phyloP scores from a whole-genome alignment of 2,797 vertebrate genomes.

The Phrynocephalus guinanensis region DNA sequence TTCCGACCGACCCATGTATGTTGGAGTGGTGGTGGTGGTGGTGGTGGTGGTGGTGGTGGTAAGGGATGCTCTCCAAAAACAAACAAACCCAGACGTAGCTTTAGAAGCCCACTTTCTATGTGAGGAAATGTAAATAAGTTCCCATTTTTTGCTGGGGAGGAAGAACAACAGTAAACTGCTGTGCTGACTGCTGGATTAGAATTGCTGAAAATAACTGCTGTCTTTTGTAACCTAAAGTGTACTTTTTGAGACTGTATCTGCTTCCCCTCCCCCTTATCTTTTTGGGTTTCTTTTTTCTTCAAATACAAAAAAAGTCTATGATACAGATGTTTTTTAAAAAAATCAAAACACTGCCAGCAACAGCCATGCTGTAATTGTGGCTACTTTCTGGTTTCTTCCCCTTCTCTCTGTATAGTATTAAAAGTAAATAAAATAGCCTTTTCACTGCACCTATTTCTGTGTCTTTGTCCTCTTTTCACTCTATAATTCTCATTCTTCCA shows the following conservation, averaged over 20 bases:
- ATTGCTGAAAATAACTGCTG: constrained; percentile 82
- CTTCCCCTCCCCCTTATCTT: constrained; percentile 66
- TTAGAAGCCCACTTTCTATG: constrained; percentile 75
- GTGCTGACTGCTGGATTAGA: constrained; percentile 83
- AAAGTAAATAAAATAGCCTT: constrained; percentile 90
- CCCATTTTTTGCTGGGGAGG: constrained; percentile 70
- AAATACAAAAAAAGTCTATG: constrained; percentile 64
- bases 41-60: not conserved
- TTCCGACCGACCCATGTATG: constrained; percentile 78
- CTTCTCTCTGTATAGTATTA: constrained; percentile 87
- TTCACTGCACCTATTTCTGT: constrained; percentile 82
- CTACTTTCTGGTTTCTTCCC: constrained; percentile 77
- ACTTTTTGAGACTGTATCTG: constrained; percentile 81
- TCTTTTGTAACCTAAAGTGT: constrained; percentile 87
- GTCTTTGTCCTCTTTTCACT: constrained; percentile 79
- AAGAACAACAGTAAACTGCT: constrained; percentile 59
- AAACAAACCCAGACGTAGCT: constrained; percentile 45
- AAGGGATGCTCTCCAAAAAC: constrained; percentile 55
- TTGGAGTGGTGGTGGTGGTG: constrained; percentile 54
- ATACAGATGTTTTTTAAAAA: constrained; percentile 68
- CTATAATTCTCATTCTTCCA: constrained; percentile 68
- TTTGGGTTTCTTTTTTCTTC: constrained; percentile 50
- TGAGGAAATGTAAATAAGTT: constrained; percentile 81
- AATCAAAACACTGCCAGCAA: constrained; percentile 83
- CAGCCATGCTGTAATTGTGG: constrained; percentile 84